Percentiles rank a stretch among this genome's conserved stretches.
Evolutionary conservation across 2,888 invertebrate species (phyloP).

Genomic region (Galerucella calmariensis): DNA sequence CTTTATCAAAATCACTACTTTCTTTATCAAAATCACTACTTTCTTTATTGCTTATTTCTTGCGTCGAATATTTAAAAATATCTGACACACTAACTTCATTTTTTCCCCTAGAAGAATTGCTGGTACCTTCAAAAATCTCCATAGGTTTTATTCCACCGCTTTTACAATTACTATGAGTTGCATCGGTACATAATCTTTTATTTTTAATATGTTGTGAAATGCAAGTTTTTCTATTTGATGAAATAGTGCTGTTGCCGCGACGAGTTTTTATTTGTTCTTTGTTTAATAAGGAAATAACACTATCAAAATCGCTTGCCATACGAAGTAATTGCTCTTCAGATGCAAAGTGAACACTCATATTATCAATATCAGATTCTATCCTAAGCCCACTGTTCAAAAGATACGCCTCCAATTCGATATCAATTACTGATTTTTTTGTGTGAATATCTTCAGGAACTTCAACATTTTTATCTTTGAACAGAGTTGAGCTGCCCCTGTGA

Average conservation of each 20-base stretch:
- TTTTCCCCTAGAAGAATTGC: neutral
- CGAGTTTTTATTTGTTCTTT: neutral
- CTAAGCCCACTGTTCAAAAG: neutral
- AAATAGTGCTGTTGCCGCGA: neutral
- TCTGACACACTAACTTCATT: neutral
- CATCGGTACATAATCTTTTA: neutral
- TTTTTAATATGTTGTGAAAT: neutral
- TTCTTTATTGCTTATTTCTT: neutral
- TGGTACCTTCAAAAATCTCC: neutral
- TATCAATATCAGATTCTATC: slow-evolving; percentile 4
- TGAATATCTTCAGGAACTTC: neutral
- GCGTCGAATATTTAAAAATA: neutral
- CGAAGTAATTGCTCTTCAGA: slow-evolving; percentile 5
- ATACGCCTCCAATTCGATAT: neutral
- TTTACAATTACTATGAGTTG: neutral
- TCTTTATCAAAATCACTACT: neutral
- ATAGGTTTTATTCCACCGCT: neutral
- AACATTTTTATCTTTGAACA: neutral
- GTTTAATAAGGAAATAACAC: neutral
- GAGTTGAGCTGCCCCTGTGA: neutral
- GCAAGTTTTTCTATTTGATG: neutral
- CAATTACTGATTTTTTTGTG: neutral
- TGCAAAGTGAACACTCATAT: slow-evolving; percentile 1
- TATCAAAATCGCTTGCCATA: slow-evolving; percentile 2
- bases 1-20: neutral